Evolutionary conservation across 2,888 invertebrate species (phyloP).

Genomic region (Campaea margaritaria): DNA sequence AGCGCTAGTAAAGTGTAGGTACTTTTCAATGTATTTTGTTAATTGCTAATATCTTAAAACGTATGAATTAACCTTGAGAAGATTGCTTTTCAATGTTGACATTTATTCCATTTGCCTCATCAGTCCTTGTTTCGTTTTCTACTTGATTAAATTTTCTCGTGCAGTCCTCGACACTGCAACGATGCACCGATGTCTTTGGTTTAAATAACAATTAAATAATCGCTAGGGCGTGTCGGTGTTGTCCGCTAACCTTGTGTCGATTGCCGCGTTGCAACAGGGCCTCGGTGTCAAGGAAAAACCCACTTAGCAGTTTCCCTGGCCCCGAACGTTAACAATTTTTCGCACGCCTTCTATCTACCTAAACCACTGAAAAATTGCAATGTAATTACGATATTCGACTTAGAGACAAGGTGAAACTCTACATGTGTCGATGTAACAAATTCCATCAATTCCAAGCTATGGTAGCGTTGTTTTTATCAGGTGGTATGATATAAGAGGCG

Average conservation of each 20-base stretch:
- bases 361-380: constrained; percentile 38
- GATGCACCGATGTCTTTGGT: constrained; percentile 69
- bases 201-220: constrained; percentile 84
- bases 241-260: constrained; percentile 76
- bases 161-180: constrained; percentile 48
- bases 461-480: constrained; percentile 41
- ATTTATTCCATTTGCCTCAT: neutral
- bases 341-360: constrained; percentile 50
- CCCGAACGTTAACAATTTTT: constrained; percentile 66
- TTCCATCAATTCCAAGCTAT: constrained; percentile 23
- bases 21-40: neutral
- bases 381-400: constrained; percentile 17
- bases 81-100: neutral
- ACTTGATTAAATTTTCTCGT: constrained; percentile 49
- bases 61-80: neutral
- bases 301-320: constrained; percentile 83
- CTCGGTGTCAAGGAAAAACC: constrained; percentile 83
- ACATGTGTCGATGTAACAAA: constrained; percentile 21
- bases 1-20: too few species aligned
- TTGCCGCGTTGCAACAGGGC: constrained; percentile 82
- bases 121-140: constrained; percentile 40
- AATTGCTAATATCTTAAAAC: neutral
- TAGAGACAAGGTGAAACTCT: constrained; percentile 34
- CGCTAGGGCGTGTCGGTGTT: constrained; percentile 79
- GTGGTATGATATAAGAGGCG: constrained; percentile 59